A percentile compares a stretch with the other conserved stretches of the same genome.
Conservation (phyloP, 1,140 invertebrate genomes). For the Lepidurus apus region DNA sequence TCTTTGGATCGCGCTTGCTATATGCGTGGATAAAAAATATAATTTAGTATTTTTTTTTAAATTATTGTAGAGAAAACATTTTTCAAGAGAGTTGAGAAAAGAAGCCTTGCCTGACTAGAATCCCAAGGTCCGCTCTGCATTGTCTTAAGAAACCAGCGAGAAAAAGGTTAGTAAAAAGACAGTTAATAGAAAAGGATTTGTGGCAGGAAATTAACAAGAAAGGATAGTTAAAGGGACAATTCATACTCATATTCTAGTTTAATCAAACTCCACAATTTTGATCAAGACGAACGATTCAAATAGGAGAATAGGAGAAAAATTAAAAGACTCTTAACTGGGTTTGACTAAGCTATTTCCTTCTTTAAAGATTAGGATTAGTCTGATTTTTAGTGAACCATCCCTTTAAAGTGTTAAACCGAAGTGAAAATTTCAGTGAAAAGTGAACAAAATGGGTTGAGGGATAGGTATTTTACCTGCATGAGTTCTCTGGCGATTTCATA, state of each 20-base stretch:
- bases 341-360: too few relatives aligned
- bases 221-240: too few relatives aligned
- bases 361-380: too few relatives aligned
- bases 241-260: too few relatives aligned
- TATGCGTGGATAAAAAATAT: conserved; percentile 40
- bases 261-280: too few relatives aligned
- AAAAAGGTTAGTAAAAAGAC: not conserved
- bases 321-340: not conserved
- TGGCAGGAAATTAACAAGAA: too few relatives aligned
- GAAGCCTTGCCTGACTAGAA: conserved; percentile 33
- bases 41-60: conserved; percentile 25
- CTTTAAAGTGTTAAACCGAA: too few relatives aligned
- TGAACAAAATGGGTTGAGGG: not conserved
- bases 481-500: conserved; percentile 90
- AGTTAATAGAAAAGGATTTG: not conserved
- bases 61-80: not conserved
- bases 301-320: not conserved
- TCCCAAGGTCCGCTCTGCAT: conserved; percentile 31
- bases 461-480: conserved; percentile 61
- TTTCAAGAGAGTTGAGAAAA: conserved; percentile 23
- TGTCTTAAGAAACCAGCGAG: conserved; percentile 27
- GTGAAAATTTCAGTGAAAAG: too few relatives aligned
- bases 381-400: too few relatives aligned
- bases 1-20: conserved; percentile 72
- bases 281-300: not conserved